phyloP scores from a whole-genome alignment of 2,888 invertebrate genomes.

The Melanchra persicariae region DNA sequence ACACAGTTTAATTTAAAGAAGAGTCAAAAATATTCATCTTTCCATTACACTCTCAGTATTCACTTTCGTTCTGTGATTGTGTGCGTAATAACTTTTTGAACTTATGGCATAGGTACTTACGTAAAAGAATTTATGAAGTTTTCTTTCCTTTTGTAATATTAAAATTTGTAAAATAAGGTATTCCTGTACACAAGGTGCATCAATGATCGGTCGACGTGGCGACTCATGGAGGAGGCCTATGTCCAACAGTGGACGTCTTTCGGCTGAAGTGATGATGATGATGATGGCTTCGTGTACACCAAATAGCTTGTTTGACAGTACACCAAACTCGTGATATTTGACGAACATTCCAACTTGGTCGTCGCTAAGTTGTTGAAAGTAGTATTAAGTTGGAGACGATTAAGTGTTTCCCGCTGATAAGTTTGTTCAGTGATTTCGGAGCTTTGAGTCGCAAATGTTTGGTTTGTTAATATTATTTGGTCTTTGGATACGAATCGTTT shows the following conservation, averaged over 20 bases:
- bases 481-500: slow-evolving; percentile 7
- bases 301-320: slow-evolving; percentile 12
- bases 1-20: background rate
- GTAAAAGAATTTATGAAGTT: too few species aligned
- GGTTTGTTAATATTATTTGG: slow-evolving; percentile 26
- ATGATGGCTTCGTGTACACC: background rate
- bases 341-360: slow-evolving; percentile 51
- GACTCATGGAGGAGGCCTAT: background rate
- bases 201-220: background rate
- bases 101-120: too few species aligned
- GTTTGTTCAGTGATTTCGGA: slow-evolving; percentile 51
- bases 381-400: slow-evolving; percentile 64
- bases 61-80: too few species aligned
- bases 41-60: background rate
- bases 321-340: slow-evolving; percentile 51
- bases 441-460: slow-evolving; percentile 37
- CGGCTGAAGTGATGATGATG: background rate
- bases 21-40: background rate
- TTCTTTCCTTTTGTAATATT: too few species aligned
- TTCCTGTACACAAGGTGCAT: too few species aligned
- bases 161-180: too few species aligned
- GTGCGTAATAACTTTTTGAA: too few species aligned
- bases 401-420: slow-evolving; percentile 61
- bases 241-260: background rate
- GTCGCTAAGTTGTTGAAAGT: slow-evolving; percentile 57